phyloP scores from a whole-genome alignment of 64 coral and sea anemone species.

The Pocillopora verrucosa region DNA sequence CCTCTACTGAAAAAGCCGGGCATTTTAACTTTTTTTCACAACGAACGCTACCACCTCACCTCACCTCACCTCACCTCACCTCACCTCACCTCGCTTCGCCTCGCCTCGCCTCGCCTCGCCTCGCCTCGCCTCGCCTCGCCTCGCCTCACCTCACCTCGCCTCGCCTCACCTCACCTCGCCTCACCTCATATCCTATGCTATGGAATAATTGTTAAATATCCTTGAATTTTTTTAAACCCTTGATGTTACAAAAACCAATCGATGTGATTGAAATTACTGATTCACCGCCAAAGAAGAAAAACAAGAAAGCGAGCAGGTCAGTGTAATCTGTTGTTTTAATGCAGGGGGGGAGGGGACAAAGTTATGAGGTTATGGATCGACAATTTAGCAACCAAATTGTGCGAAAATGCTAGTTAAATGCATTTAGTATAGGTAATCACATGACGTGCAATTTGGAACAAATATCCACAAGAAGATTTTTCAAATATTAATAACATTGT shows the following conservation, averaged over 20 bases:
- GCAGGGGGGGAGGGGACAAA: slow-evolving; percentile 16
- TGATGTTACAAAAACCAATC: too few species aligned
- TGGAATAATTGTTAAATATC: too few species aligned
- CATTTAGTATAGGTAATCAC: slow-evolving; percentile 22
- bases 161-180: slow-evolving; percentile 2
- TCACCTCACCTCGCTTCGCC: slow-evolving; percentile 18
- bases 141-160: neutral
- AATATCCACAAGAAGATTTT: neutral
- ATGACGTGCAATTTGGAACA: slow-evolving; percentile 14
- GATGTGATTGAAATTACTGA: too few species aligned
- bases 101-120: slow-evolving; percentile 15
- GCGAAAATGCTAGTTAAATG: slow-evolving; percentile 20
- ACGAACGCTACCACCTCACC: neutral
- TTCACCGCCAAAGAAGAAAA: slow-evolving; percentile 1
- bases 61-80: neutral
- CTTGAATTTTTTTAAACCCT: too few species aligned
- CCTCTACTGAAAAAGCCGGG: neutral
- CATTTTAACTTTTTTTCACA: too few species aligned
- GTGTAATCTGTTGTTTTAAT: slow-evolving; percentile 24
- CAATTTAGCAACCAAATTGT: neutral
- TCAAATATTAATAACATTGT: slow-evolving; percentile 19
- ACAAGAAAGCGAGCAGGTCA: slow-evolving; percentile 19
- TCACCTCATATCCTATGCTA: too few species aligned
- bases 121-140: slow-evolving; percentile 18
- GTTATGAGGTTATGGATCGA: too few species aligned